phyloP scores from a whole-genome alignment of 2,888 invertebrate species.

The Bombylius major region DNA sequence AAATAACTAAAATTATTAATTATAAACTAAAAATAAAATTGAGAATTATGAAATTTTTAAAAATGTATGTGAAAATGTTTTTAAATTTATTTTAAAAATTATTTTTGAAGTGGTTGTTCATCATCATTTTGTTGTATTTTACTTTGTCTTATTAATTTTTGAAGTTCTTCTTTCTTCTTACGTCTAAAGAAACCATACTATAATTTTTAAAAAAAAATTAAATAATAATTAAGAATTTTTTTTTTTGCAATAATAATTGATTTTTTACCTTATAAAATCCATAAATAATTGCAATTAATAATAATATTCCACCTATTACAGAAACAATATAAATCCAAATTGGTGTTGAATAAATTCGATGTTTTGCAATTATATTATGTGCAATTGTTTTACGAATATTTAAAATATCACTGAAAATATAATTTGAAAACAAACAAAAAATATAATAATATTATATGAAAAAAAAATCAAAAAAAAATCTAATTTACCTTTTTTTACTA shows the following conservation, averaged over 20 bases:
- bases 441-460: not conserved
- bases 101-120: slow-evolving; percentile 11
- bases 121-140: slow-evolving; percentile 22
- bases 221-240: not conserved
- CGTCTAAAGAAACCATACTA: slow-evolving; percentile 39
- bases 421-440: not conserved
- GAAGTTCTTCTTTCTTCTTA: slow-evolving; percentile 37
- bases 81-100: too few species aligned
- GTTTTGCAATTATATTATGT: slow-evolving; percentile 34
- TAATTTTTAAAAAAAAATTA: slow-evolving; percentile 28
- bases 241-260: too few species aligned
- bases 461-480: not conserved
- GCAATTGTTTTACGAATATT: slow-evolving; percentile 26
- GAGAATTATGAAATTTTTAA: too few species aligned
- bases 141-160: slow-evolving; percentile 29
- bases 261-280: slow-evolving; percentile 30
- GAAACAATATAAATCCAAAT: slow-evolving; percentile 39
- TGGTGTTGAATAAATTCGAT: slow-evolving; percentile 26
- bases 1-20: too few species aligned
- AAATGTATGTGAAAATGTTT: too few species aligned
- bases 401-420: slow-evolving; percentile 18
- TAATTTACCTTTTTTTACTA: slow-evolving; percentile 19
- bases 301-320: slow-evolving; percentile 33
- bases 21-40: too few species aligned
- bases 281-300: slow-evolving; percentile 32